Evolutionary conservation across 92 coral and sea anemone species (phyloP), one percentile per base, ranked within the genome.

Genomic region (Epizoanthus stellaris): DNA sequence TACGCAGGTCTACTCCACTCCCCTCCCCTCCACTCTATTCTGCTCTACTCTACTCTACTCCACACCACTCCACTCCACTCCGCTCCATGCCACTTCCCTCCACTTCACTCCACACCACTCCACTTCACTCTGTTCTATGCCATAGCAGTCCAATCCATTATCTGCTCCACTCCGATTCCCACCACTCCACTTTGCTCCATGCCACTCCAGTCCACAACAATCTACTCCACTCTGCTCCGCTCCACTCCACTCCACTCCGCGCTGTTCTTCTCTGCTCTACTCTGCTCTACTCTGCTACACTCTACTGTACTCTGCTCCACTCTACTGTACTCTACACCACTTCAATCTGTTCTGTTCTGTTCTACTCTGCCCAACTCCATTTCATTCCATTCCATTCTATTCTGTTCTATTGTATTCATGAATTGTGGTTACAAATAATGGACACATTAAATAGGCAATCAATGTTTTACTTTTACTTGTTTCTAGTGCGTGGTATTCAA

Each of bases 401-500:
- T 45, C 36, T 30, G 9, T 45, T 52, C 14, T 52, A 52, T 52
- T 52, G 56, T 52, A 52, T 52, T 6, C 56, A 52, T 11, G 10
- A 10, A 52, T 12, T 52, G 14, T 52, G 10, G 12, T 52, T 52
- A 52, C 56, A 52, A 15, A 8, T 13, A 23, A 71, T 67, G 12
- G 14, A n/a, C 40, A 1, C 38, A 8, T 13, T 67, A 38, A 6
- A 13, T 25, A 14, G 72, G 16, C n/a, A 15, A 13, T 68, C 43
- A 15, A 42, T 38, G 7, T 66, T 47, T 40, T n/a, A 4, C 3
- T 82, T 20, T 74, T 15, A 62, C 45, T 61, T 63, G 38, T n/a
- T 54, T 67, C 21, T 73, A 95, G 98, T 96, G 98, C 75, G 98
- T 96, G 17, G 98, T 96, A 11, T 96, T 94, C 80, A 96, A 96